phyloP scores from a whole-genome alignment of 1,140 invertebrate genomes.

The Leguminivora glycinivorella region DNA sequence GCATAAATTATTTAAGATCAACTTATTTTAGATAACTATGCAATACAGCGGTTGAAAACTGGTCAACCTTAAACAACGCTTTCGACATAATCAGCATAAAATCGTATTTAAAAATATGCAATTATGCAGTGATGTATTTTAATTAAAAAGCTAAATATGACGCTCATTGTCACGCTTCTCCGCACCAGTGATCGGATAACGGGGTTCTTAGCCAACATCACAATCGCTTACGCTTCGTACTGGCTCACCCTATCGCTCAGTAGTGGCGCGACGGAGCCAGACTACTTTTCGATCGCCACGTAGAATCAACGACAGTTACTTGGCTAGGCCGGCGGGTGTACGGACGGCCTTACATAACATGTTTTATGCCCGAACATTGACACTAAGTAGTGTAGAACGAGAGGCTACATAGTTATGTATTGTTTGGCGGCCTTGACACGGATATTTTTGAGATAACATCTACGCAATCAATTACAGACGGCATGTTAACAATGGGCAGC shows the following conservation, averaged over 20 bases:
- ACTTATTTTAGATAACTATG: no score
- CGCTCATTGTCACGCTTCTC: constrained; percentile 2
- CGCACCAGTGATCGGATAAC: constrained; percentile 5
- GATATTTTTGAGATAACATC: constrained; percentile 67
- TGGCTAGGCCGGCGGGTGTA: no score
- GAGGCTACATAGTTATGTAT: constrained; percentile 51
- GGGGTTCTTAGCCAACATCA: no score
- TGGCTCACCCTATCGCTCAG: no score
- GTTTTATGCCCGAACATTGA: constrained; percentile 33
- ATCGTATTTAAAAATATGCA: constrained; percentile 36
- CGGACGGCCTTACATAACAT: constrained; percentile 23
- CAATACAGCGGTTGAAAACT: no score
- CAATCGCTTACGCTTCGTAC: no score
- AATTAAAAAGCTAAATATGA: constrained; percentile 25
- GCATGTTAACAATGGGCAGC: constrained; percentile 54
- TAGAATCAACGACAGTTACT: no score
- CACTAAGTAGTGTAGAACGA: constrained; percentile 38
- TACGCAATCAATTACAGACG: constrained; percentile 58
- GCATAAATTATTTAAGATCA: no score
- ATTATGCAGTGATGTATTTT: constrained; percentile 28
- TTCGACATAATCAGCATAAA: neutral
- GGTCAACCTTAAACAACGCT: neutral
- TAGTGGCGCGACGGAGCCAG: no score
- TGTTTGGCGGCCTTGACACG: constrained; percentile 65
- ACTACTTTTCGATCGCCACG: no score